Base-by-base conservation (phyloP, 1,140 invertebrate species). In the Onthophagus taurus region DNA sequence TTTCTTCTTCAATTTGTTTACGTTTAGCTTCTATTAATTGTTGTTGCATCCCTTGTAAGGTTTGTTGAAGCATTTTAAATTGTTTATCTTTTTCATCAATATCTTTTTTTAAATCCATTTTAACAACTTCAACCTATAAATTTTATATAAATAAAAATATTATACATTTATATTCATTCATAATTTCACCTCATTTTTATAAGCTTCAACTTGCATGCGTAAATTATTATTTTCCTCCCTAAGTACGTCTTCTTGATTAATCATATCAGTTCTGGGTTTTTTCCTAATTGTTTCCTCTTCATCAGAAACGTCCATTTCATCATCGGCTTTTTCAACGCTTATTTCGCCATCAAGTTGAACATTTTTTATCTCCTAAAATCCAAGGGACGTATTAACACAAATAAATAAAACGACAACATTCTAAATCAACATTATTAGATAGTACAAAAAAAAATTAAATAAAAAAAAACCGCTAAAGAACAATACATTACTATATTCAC, bases 151-250 rank as follows among this genome's bases (percentile, higher is more conserved):
- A 4, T 38, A 24, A 12, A 23, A 14, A n/a, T n/a, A n/a, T n/a
- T n/a, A n/a, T n/a, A n/a, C n/a, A n/a, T n/a, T n/a, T n/a, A n/a
- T n/a, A n/a, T n/a, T n/a, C n/a, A n/a, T n/a, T n/a, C n/a, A n/a
- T n/a, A n/a, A n/a, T n/a, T n/a, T n/a, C n/a, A 84, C 82, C 70
- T 95, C 92, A 69, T 94, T 94, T 60, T 92, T 91, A 53, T 91
- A 93, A 0, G 89, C 91, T 66, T 94, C 90, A 51, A 96, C 61
- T 71, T 96, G 90, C 67, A 89, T 93, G 31, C 84, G 77, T 20
- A 97, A 69, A 52, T 81, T 86, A 50, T 95, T 89, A 64, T 93
- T 94, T 60, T 92, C 90, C 49, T 90, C 86, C 74, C 89, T 63
- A 4, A 67, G 58, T 37, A 60, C 58, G 18, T 65, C 60, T 44